Evolutionary conservation across 2,888 invertebrate species (phyloP).

Genomic region (Mechanitis mazaeus): DNA sequence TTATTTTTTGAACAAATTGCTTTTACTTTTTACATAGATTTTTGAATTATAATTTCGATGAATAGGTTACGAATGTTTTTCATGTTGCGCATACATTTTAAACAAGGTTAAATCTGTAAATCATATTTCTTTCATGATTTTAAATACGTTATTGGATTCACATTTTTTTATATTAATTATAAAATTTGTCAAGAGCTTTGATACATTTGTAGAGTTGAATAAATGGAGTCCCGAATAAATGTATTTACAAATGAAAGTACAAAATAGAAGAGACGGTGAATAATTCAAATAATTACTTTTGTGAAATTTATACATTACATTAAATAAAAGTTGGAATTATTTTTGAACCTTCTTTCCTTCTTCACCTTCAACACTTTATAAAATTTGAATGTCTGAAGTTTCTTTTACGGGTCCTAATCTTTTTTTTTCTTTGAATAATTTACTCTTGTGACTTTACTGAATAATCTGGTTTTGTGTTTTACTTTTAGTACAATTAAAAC

Average conservation of each 20-base stretch:
- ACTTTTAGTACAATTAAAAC: too few relatives aligned
- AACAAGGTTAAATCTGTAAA: too few relatives aligned
- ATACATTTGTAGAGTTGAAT: background rate
- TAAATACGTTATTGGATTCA: too few relatives aligned
- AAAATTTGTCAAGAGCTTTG: background rate
- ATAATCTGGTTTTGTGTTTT: too few relatives aligned
- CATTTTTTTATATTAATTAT: too few relatives aligned
- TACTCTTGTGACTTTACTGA: background rate
- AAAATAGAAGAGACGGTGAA: slow-evolving; percentile 1
- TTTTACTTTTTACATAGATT: too few relatives aligned
- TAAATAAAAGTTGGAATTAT: slow-evolving; percentile 36
- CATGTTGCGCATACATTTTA: too few relatives aligned
- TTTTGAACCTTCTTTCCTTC: slow-evolving; percentile 39
- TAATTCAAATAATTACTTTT: slow-evolving; percentile 3
- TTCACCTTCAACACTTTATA: slow-evolving; percentile 34
- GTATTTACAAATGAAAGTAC: background rate
- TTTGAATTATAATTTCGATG: too few relatives aligned
- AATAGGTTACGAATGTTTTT: too few relatives aligned
- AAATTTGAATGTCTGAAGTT: slow-evolving; percentile 38
- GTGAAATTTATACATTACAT: slow-evolving; percentile 12
- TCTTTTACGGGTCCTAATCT: slow-evolving; percentile 5
- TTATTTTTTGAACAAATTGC: too few relatives aligned
- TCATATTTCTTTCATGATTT: too few relatives aligned
- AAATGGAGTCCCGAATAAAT: background rate
- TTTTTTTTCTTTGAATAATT: background rate